A percentile compares a stretch with the other conserved stretches of the same genome.
Evolutionary conservation across 2,113 vertebrate species (phyloP).

Genomic region (Tragulus kanchil): DNA sequence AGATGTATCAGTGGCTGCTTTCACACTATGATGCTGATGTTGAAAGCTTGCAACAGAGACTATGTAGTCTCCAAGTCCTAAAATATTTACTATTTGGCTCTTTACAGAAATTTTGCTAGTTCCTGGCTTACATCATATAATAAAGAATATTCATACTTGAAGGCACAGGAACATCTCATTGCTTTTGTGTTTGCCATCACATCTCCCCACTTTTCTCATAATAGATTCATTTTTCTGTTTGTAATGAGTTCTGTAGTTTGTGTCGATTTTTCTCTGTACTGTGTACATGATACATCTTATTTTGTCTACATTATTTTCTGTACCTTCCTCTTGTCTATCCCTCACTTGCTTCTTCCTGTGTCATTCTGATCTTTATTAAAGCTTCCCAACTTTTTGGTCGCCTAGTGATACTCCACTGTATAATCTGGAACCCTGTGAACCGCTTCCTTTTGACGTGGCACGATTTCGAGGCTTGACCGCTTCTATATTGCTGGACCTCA

Average conservation of each 20-base stretch:
- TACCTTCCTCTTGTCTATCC: conserved; percentile 92
- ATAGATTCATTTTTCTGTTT: conserved; percentile 81
- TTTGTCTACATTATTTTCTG: conserved; percentile 91
- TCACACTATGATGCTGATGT: not conserved
- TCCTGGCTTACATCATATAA: not conserved
- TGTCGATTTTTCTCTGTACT: conserved; percentile 78
- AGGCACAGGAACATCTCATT: conserved; percentile 72
- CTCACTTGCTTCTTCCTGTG: conserved; percentile 94
- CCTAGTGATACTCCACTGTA: conserved; percentile 99
- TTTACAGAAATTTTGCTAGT: conserved; percentile 28
- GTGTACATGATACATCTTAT: conserved; percentile 84
- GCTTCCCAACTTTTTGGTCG: conserved; percentile 99
- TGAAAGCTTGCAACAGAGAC: not conserved
- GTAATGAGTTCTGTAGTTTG: conserved; percentile 82
- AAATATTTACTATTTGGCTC: not conserved
- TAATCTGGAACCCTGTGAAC: conserved; percentile 99
- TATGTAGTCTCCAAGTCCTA: not conserved
- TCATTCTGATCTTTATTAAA: conserved; percentile 96
- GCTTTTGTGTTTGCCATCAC: conserved; percentile 77
- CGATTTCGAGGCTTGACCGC: conserved; percentile 97
- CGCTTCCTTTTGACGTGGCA: conserved; percentile 96
- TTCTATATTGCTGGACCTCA: conserved; percentile 96
- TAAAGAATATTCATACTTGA: conserved; percentile 46
- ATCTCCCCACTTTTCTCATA: conserved; percentile 83
- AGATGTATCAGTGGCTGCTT: not conserved